phyloP scores from a whole-genome alignment of 2,888 invertebrate genomes.

The Temnothorax ravouxi region DNA sequence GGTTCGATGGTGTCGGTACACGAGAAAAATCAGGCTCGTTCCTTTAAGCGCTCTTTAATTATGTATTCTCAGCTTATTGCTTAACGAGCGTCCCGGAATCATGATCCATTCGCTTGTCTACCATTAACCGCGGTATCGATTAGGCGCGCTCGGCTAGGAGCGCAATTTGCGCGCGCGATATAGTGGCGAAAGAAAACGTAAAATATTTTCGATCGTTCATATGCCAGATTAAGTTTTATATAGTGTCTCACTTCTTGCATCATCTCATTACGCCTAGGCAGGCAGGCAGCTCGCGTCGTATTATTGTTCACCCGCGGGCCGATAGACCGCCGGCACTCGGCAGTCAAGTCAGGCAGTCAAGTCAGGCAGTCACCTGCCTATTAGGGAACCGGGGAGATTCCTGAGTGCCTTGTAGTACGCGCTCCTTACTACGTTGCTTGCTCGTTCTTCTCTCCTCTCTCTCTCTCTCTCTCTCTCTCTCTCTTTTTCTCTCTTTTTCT shows the following conservation, averaged over 20 bases:
- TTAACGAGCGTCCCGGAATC: constrained; percentile 61
- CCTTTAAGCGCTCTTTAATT: constrained; percentile 60
- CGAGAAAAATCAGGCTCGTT: constrained; percentile 50
- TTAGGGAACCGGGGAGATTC: constrained; percentile 71
- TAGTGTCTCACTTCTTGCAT: neutral
- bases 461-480: constrained; percentile 27
- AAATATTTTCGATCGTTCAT: constrained; percentile 29
- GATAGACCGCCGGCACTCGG: constrained; percentile 62
- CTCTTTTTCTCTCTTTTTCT: constrained; percentile 19
- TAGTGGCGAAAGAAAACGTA: constrained; percentile 32
- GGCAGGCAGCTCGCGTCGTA: constrained; percentile 50
- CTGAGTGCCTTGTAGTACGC: constrained; percentile 62
- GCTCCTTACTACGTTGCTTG: constrained; percentile 51
- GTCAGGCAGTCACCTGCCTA: constrained; percentile 73
- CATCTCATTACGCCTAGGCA: constrained; percentile 12
- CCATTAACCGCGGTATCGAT: constrained; percentile 61
- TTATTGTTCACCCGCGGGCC: constrained; percentile 65
- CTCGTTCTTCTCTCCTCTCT: constrained; percentile 25
- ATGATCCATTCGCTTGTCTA: constrained; percentile 55
- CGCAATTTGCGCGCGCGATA: constrained; percentile 49
- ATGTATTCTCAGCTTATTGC: constrained; percentile 64
- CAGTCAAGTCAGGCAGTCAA: constrained; percentile 63
- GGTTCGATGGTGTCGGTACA: constrained; percentile 34
- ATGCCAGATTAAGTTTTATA: constrained; percentile 18
- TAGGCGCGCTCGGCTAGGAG: constrained; percentile 48